Percentiles rank a stretch among this genome's conserved stretches.
phyloP scores from a whole-genome alignment of 2,888 invertebrate species.

The Platypus cylindrus region DNA sequence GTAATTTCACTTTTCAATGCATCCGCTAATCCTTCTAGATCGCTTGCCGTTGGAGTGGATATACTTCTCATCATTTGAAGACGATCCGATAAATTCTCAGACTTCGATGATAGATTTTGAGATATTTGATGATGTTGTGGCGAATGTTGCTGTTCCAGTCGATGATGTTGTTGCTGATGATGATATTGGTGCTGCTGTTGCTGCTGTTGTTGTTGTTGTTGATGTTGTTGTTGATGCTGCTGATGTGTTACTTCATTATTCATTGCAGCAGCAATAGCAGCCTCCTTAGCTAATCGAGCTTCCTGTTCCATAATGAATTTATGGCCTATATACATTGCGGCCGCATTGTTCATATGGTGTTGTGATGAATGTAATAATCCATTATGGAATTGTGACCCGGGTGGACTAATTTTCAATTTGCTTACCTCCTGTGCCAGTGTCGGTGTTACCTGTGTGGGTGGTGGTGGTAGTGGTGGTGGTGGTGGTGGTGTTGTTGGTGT shows the following conservation, averaged over 20 bases:
- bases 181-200: slow-evolving; percentile 38
- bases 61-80: slow-evolving; percentile 63
- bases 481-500: slow-evolving; percentile 38
- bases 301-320: slow-evolving; percentile 71
- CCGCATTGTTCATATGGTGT: slow-evolving; percentile 38
- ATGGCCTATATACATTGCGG: slow-evolving; percentile 65
- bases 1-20: slow-evolving; percentile 83
- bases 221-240: slow-evolving; percentile 35
- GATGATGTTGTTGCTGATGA: slow-evolving; percentile 35
- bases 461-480: slow-evolving; percentile 31
- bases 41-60: slow-evolving; percentile 59
- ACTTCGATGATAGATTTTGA: slow-evolving; percentile 31
- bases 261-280: slow-evolving; percentile 44
- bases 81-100: slow-evolving; percentile 64
- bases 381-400: slow-evolving; percentile 36
- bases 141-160: slow-evolving; percentile 42
- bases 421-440: slow-evolving; percentile 30
- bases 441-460: slow-evolving; percentile 27
- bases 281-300: slow-evolving; percentile 56
- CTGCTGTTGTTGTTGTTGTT: slow-evolving; percentile 36
- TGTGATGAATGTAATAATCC: slow-evolving; percentile 35
- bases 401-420: slow-evolving; percentile 36
- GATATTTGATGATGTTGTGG: slow-evolving; percentile 13
- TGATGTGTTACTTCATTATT: slow-evolving; percentile 42
- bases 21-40: slow-evolving; percentile 81